Evolutionary conservation across 92 coral and sea anemone genomes (phyloP).

Genomic region (Heteractis magnifica): DNA sequence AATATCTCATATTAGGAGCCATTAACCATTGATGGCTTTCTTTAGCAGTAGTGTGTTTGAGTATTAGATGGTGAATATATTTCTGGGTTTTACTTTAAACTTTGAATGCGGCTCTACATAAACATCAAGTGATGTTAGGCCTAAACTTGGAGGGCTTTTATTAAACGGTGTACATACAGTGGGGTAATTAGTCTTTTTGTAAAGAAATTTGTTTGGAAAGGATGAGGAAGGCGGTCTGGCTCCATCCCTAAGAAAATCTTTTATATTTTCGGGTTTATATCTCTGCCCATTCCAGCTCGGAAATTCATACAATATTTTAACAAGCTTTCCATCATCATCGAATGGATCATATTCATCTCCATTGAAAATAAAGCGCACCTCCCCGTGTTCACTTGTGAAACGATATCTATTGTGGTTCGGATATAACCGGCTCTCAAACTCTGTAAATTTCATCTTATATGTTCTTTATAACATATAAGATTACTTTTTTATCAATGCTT

Average conservation of each 20-base stretch:
- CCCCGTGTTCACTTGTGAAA: not conserved
- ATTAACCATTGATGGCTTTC: slow-evolving; percentile 37
- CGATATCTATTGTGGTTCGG: not conserved
- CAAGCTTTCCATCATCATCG: slow-evolving; percentile 10
- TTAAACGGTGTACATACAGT: too few relatives aligned
- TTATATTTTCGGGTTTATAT: slow-evolving; percentile 15
- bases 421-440: not conserved
- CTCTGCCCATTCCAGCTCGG: not conserved
- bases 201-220: not conserved
- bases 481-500: slow-evolving; percentile 20
- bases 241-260: slow-evolving; percentile 8
- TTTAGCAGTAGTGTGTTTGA: not conserved
- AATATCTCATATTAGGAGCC: slow-evolving; percentile 40
- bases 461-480: slow-evolving; percentile 2
- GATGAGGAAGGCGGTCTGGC: too few relatives aligned
- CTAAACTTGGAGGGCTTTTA: too few relatives aligned
- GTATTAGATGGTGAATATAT: slow-evolving; percentile 18
- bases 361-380: slow-evolving; percentile 11
- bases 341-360: slow-evolving; percentile 20
- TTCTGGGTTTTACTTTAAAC: slow-evolving; percentile 12
- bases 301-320: slow-evolving; percentile 8
- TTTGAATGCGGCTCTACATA: slow-evolving; percentile 7
- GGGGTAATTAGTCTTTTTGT: too few relatives aligned
- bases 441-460: slow-evolving; percentile 30
- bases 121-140: slow-evolving; percentile 17